A percentile compares a stretch with the other conserved stretches of the same genome.
Evolutionary conservation across 2,797 vertebrate species (phyloP).

Genomic region (Vespertilio murinus): DNA sequence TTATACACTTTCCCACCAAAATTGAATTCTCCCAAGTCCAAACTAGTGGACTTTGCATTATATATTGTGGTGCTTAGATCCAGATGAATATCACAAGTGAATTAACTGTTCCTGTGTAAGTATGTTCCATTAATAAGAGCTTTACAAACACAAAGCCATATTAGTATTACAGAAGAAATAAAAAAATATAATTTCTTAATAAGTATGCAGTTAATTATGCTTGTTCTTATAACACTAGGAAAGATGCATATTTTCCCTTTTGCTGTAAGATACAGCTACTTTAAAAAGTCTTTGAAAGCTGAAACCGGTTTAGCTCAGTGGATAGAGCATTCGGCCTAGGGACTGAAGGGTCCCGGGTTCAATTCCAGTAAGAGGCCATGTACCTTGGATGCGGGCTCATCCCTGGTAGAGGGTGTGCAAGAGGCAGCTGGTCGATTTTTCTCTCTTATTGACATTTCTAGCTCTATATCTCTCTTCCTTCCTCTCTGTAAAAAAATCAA

Average conservation of each 20-base stretch:
- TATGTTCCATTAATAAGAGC: slow-evolving; percentile 4
- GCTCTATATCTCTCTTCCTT: too few relatives aligned
- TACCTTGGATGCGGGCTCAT: too few relatives aligned
- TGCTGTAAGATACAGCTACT: too few relatives aligned
- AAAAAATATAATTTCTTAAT: slow-evolving; percentile 54
- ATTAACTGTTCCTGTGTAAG: background rate
- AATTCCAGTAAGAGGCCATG: too few relatives aligned
- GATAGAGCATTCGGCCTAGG: too few relatives aligned
- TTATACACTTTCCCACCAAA: background rate
- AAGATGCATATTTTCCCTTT: slow-evolving; percentile 62
- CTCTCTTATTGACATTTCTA: too few relatives aligned
- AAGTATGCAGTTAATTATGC: slow-evolving; percentile 65
- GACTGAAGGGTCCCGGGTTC: too few relatives aligned
- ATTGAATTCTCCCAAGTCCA: background rate
- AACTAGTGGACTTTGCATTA: background rate
- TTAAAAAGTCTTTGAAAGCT: too few relatives aligned
- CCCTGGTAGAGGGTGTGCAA: too few relatives aligned
- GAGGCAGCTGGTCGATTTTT: too few relatives aligned
- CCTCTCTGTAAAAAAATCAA: too few relatives aligned
- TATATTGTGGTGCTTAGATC: background rate
- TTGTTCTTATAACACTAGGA: slow-evolving; percentile 35
- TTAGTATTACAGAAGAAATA: slow-evolving; percentile 34
- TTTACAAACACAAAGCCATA: slow-evolving; percentile 40
- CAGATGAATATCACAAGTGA: background rate
- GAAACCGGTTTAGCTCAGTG: too few relatives aligned